Base-by-base conservation (phyloP, 2,888 invertebrate genomes). In the Xiphydria camelus region DNA sequence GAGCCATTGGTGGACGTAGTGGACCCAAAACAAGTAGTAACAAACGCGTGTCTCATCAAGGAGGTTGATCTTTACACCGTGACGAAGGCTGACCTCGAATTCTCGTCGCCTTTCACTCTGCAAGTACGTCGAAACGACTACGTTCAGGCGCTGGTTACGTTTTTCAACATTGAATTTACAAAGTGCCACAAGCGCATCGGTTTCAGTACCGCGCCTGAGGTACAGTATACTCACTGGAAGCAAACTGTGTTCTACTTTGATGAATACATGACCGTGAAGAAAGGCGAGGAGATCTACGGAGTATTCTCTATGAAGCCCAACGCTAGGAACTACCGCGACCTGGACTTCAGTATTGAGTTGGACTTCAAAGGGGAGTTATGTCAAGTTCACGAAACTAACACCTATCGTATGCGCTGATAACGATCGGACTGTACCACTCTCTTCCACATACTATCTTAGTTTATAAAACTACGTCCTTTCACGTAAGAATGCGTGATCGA, bases 211-310 rank as follows among this genome's bases (percentile, higher is more conserved):
- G 94, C 94, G 1, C 99, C 99, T 0, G 98, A 98, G 73, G 90
- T 94, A 1, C 91, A 92, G 20, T 98, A 99, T 78, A 99, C 99
- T 15, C 99, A 99, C 77, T 99, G 99, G 99, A 99, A 99, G 77
- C 96, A 97, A 77, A 92, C 91, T 4, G 98, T 99, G 38, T 99
- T 99, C 80, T 99, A 99, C 76, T 88, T 98, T 64, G 91, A 95
- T 70, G 95, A 98, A 64, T 94, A 94, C 68, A 85, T 99, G 82
- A 99, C 99, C 2, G 94, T 94, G 22, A 97, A 97, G 75, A 93
- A 94, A 67, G 88, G 88, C 42, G 99, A 99, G 75, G 94, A 94
- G 75, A 87, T 99, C 47, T 86, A 83, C 39, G 99, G 99, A 18
- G 85, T 85, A 4, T 95, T 99, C 76, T 84, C 87, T 39, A 92